phyloP scores from a whole-genome alignment of 1,140 invertebrate genomes.

The Metaphire vulgaris region DNA sequence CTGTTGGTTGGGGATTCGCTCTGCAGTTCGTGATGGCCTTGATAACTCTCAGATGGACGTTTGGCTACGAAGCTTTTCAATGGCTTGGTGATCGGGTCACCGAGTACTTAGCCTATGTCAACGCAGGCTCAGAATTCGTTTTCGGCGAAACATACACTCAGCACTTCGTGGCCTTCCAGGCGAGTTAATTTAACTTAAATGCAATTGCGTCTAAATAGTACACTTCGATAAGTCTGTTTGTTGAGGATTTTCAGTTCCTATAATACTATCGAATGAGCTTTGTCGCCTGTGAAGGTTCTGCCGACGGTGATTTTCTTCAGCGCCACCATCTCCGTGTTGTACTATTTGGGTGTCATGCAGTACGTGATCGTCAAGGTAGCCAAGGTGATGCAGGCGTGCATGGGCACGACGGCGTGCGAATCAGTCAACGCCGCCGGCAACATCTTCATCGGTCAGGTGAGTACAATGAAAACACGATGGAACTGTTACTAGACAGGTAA shows the following conservation, averaged over 20 bases:
- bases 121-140: constrained; percentile 73
- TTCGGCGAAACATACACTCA: constrained; percentile 62
- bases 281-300: constrained; percentile 42
- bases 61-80: constrained; percentile 68
- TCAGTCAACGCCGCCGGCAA: constrained; percentile 50
- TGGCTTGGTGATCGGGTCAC: constrained; percentile 68
- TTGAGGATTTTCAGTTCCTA: too few species aligned
- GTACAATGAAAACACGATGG: too few species aligned
- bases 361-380: constrained; percentile 63
- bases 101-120: constrained; percentile 70
- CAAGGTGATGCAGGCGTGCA: constrained; percentile 39
- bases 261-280: too few species aligned
- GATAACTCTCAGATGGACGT: constrained; percentile 73
- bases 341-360: constrained; percentile 50
- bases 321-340: constrained; percentile 44
- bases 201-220: too few species aligned
- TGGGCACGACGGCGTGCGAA: constrained; percentile 44
- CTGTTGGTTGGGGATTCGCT: constrained; percentile 62
- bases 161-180: constrained; percentile 44
- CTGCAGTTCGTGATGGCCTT: constrained; percentile 82
- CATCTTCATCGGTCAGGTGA: constrained; percentile 51
- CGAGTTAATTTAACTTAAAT: too few species aligned
- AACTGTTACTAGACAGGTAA: too few species aligned
- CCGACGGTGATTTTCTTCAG: constrained; percentile 47
- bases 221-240: too few species aligned